Evolutionary conservation across 2,113 vertebrate species (phyloP), one percentile per base, ranked within the genome.

Genomic region (Urocolius indicus): DNA sequence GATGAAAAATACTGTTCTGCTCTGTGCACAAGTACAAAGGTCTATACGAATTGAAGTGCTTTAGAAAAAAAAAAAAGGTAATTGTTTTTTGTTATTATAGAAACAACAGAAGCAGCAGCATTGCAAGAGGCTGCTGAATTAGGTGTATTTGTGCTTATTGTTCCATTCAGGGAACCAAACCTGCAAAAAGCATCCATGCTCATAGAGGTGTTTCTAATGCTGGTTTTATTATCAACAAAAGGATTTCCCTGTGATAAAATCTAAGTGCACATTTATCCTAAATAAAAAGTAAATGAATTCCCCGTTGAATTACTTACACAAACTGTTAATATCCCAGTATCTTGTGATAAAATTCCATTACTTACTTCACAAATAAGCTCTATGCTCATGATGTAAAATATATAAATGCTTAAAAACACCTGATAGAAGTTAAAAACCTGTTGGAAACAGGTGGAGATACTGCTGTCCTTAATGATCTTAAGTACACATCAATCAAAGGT

Each of bases 401-500:
- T 27, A 32, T 30, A 52, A 68, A 57, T 46, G 52, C 32, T 87
- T 63, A 69, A 41, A 54, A 90, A 54, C 5, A 36, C n/a, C 16
- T 55, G 43, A 46, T 18, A 63, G n/a, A 90, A 73, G 27, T 46
- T 88, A 69, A 5, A 69, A 43, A n/a, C 6, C 2, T 30, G 13
- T 45, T 59, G 32, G 81, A 83, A 75, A 57, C 21, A 57, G 51
- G 17, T 54, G 22, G 51, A 81, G 36, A 46, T 57, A 46, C 10
- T n/a, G 24, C 59, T 48, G 45, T 49, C 24, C 20, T 46, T 55
- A 71, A 65, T 65, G 26, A 19, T 24, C 66, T 30, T 27, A 86
- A 46, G 21, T 16, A 57, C 12, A 46, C 1, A 2, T 27, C 73
- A 52, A 0, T 49, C 46, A 80, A 91, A 75, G 29, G 16, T 0